These are phyloP conservation scores for Samia ricini DNA, from an alignment of 1,140 invertebrate genomes.

Conservation along the genomic window DNA sequence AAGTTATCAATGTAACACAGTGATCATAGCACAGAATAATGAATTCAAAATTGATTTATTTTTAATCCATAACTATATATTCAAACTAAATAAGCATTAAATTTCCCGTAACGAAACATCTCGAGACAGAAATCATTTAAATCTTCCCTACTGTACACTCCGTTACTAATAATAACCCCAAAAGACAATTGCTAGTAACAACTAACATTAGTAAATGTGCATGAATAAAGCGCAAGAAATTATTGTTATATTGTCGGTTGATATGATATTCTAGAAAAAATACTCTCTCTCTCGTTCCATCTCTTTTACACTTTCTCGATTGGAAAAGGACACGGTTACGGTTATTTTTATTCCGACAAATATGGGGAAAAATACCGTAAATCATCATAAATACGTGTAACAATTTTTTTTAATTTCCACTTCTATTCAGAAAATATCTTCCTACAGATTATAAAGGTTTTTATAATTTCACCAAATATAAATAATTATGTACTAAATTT, in stretches of 20 bases:
- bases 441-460: conserved; percentile 24
- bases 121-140: background rate
- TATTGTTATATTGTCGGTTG: conserved; percentile 41
- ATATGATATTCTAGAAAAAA: conserved; percentile 30
- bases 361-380: background rate
- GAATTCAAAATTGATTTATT: too few species aligned
- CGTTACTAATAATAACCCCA: background rate
- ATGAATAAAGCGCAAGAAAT: conserved; percentile 9
- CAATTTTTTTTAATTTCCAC: too few species aligned
- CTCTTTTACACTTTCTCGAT: background rate
- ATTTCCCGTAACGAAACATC: background rate
- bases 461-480: conserved; percentile 19
- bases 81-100: too few species aligned
- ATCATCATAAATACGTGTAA: background rate
- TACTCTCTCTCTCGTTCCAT: background rate
- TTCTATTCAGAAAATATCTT: conserved; percentile 7
- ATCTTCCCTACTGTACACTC: background rate
- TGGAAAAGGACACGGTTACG: background rate
- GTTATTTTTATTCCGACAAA: background rate
- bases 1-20: too few species aligned
- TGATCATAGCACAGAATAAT: too few species aligned
- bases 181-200: conserved; percentile 29
- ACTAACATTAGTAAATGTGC: conserved; percentile 40
- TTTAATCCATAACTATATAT: too few species aligned
- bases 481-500: conserved; percentile 17